These are phyloP conservation scores for Cyprinella venusta DNA, from an alignment of 2,797 vertebrate genomes.

Conservation along the genomic window DNA sequence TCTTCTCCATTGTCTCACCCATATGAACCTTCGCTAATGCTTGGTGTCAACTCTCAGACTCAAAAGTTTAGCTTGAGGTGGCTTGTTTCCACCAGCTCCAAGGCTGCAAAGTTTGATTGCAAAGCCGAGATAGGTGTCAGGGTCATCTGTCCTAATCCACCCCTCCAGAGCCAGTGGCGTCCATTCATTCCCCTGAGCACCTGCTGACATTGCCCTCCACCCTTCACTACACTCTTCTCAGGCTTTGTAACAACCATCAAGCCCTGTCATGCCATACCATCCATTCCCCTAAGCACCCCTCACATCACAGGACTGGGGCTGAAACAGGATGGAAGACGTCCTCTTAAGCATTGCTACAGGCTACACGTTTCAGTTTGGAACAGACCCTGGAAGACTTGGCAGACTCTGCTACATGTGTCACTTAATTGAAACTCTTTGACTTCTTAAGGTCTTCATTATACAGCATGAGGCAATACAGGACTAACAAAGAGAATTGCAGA, in stretches of 20 bases:
- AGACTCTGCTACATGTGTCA: conserved; percentile 12
- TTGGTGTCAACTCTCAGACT: conserved; percentile 62
- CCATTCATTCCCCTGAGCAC: conserved; percentile 31
- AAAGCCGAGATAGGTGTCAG: conserved; percentile 65
- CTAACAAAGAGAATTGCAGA: conserved; percentile 1
- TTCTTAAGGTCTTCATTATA: conserved; percentile 29
- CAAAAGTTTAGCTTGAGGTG: conserved; percentile 59
- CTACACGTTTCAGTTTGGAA: conserved; percentile 27
- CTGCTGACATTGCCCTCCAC: conserved; percentile 30
- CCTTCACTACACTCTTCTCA: conserved; percentile 1
- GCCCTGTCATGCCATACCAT: conserved; percentile 19
- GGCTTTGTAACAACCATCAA: conserved; percentile 1
- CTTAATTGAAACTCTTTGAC: conserved; percentile 48
- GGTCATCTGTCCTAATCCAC: conserved; percentile 65
- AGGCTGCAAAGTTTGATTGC: conserved; percentile 61
- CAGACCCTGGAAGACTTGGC: conserved; percentile 6
- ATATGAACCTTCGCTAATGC: conserved; percentile 65
- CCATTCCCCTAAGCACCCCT: neutral
- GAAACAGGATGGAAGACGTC: conserved; percentile 22
- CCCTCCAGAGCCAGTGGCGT: conserved; percentile 51
- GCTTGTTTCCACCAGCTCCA: conserved; percentile 58
- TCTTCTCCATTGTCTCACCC: conserved; percentile 58
- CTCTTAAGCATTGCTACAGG: conserved; percentile 44
- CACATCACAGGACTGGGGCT: conserved; percentile 13
- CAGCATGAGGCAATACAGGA: conserved; percentile 22